Conservation (phyloP, 1,140 invertebrate genomes). For the Saccostrea cuccullata region DNA sequence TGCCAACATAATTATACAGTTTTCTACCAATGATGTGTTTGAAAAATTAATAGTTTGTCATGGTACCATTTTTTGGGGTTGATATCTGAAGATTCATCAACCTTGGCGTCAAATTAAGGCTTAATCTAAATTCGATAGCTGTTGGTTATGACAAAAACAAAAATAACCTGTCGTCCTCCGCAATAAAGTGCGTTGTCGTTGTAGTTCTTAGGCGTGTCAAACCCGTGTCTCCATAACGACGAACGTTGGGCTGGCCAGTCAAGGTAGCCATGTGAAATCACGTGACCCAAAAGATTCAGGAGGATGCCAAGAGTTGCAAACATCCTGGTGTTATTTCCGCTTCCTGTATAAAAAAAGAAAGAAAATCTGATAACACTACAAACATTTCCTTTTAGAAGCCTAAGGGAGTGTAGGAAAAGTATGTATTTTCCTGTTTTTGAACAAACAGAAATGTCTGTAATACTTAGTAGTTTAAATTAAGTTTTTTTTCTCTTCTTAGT, state of each 20-base stretch:
- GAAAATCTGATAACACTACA: background rate
- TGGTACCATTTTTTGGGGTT: no score
- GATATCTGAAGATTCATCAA: no score
- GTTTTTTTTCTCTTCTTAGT: background rate
- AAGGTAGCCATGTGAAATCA: constrained; percentile 84
- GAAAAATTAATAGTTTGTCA: no score
- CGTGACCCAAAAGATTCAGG: background rate
- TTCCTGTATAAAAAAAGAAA: background rate
- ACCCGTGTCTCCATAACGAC: constrained; percentile 95
- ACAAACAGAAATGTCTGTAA: no score
- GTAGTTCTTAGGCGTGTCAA: constrained; percentile 93
- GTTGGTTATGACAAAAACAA: background rate
- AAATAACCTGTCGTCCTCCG: constrained; percentile 82
- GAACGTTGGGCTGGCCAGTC: constrained; percentile 94
- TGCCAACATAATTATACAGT: no score
- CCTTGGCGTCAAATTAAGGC: no score
- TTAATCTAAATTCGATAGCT: no score
- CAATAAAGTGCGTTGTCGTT: constrained; percentile 91
- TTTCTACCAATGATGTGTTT: no score
- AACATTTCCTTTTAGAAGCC: no score
- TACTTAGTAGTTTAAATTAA: no score
- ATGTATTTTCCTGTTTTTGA: no score
- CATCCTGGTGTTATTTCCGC: background rate
- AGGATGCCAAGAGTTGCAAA: background rate
- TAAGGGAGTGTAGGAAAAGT: no score